phyloP scores from a whole-genome alignment of 2,797 vertebrate genomes.

The Gadopsis bispinosus region DNA sequence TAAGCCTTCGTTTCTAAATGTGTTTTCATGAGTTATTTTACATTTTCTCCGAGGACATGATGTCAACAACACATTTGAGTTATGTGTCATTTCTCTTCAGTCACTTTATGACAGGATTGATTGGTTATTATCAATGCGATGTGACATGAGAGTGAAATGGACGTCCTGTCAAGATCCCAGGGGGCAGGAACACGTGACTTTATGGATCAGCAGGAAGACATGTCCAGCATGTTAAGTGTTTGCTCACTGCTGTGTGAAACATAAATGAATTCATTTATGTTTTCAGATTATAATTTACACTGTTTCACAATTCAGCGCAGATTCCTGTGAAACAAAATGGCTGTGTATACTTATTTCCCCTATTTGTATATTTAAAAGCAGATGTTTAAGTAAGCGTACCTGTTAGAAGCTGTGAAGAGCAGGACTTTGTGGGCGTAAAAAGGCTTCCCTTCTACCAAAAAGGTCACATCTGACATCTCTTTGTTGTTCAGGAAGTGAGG shows the following conservation, averaged over 20 bases:
- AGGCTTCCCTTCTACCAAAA: constrained; percentile 88
- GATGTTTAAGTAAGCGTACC: constrained; percentile 67
- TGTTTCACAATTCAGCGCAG: background rate
- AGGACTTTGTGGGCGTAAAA: constrained; percentile 88
- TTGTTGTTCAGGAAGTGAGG: constrained; percentile 88
- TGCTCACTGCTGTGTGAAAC: background rate
- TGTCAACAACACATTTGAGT: constrained; percentile 13
- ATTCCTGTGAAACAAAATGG: background rate
- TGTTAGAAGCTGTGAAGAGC: constrained; percentile 86
- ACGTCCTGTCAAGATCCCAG: background rate
- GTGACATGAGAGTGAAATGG: constrained; percentile 15
- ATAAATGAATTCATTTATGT: background rate
- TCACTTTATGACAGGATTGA: constrained; percentile 24
- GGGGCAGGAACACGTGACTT: constrained; percentile 6
- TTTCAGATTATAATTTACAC: background rate
- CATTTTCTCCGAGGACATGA: constrained; percentile 3
- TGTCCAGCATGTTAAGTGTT: background rate
- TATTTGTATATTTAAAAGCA: background rate
- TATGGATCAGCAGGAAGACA: constrained; percentile 15
- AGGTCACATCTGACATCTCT: constrained; percentile 89
- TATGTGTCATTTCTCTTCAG: constrained; percentile 15
- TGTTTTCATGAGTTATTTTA: background rate
- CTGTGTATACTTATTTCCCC: background rate
- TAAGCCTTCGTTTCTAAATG: background rate
- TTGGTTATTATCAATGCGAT: constrained; percentile 15